Base-by-base conservation (phyloP, 2,888 invertebrate species). In the Protophormia terraenovae region DNA sequence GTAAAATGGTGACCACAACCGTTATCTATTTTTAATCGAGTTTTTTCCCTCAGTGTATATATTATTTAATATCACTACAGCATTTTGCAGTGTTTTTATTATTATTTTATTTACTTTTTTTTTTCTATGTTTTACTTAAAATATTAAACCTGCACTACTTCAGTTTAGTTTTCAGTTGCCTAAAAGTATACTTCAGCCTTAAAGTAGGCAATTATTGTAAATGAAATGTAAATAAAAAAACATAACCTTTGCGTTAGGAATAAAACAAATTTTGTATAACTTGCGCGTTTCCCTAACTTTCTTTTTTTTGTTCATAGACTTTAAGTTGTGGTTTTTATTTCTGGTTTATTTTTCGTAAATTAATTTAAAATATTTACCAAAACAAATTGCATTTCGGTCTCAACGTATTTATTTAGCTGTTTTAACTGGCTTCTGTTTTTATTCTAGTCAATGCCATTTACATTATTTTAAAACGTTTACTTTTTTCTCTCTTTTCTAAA, bases 281-380 rank as follows among this genome's bases (percentile, higher is more conserved):
- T 45, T 45, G 14, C 5, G 5, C 19, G 2, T 6, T 24, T 24
- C n/a, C 14, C 10, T 12, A 50, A 50, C 8, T 4, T 55, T 19
- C 8, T 1, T 7, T 19, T 16, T 66, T 66, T 38, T 24, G 1
- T 14, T n/a, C n/a, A 3, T n/a, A 27, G 3, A n/a, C 24, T 29
- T 47, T 27, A 7, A n/a, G 22, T 32, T 53, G 32, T 14, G 35
- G 0, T 7, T 19, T 47, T 47, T 47, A n/a, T 41, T 24, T 50
- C 24, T 24, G 14, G 3, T 2, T 38, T 38, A 10, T 45, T 35
- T 32, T 29, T 32, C 38, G 22, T 72, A 45, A 79, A 72, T 72
- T 80, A 72, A 72, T 72, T 72, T 75, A 50, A 85, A 69, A 73
- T 85, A 85, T 82, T 85, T 78, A 82, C 38, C 47, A 58, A 64